phyloP scores from a whole-genome alignment of 2,113 vertebrate species.

The Diadophis punctatus region DNA sequence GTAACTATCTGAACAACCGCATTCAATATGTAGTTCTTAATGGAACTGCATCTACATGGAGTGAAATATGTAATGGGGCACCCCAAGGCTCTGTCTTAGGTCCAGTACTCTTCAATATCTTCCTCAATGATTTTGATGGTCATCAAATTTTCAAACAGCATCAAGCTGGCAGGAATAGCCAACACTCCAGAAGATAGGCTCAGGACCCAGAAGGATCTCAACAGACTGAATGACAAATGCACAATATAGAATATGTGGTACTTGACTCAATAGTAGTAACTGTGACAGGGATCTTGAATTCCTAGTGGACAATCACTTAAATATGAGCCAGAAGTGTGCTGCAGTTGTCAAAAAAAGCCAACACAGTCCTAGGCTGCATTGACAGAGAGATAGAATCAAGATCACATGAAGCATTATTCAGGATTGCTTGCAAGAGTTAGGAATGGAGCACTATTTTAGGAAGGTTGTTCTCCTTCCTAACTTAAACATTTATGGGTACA shows the following conservation, averaged over 20 bases:
- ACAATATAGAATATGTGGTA: background rate
- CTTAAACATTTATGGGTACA: background rate
- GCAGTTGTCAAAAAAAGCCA: background rate
- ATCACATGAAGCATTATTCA: background rate
- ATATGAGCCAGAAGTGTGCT: background rate
- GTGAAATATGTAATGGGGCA: background rate
- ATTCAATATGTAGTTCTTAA: background rate
- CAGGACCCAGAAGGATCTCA: background rate
- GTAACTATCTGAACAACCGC: background rate
- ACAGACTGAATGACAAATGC: background rate
- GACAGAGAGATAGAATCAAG: background rate
- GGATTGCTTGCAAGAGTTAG: background rate
- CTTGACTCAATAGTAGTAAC: background rate
- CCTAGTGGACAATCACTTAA: background rate
- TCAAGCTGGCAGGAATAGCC: background rate
- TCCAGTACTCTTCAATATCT: background rate
- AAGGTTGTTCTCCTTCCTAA: background rate
- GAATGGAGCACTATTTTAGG: background rate
- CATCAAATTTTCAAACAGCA: background rate
- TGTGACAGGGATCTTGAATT: background rate
- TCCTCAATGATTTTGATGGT: background rate
- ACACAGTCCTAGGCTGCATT: background rate
- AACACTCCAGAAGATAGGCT: background rate
- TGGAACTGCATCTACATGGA: background rate
- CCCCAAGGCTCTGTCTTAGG: background rate